phyloP scores from a whole-genome alignment of 23 tunicate species.

The Clavelina lepadiformis region DNA sequence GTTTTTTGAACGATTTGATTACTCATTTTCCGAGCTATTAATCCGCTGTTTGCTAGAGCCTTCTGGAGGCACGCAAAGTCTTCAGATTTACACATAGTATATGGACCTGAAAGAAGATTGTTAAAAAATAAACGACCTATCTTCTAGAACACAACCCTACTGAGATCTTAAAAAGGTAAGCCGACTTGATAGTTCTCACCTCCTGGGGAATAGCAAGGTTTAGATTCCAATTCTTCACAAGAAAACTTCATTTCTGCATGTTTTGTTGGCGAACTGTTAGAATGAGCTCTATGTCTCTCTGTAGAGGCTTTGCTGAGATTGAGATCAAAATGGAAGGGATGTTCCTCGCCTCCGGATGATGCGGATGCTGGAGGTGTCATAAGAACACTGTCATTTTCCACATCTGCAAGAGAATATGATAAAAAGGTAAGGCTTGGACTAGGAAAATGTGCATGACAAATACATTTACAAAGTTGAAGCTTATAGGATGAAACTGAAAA shows the following conservation, averaged over 20 bases:
- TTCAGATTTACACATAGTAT: constrained; percentile 43
- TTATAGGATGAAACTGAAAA: neutral
- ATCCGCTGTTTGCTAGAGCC: constrained; percentile 43
- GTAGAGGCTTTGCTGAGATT: too few relatives aligned
- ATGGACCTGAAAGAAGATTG: constrained; percentile 30
- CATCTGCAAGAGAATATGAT: constrained; percentile 11
- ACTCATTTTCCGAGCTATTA: constrained; percentile 33
- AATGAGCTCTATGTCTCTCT: neutral
- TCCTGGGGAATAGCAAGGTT: constrained; percentile 22
- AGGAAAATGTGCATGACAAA: too few relatives aligned
- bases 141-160: too few relatives aligned
- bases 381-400: constrained; percentile 17
- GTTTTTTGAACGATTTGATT: constrained; percentile 9
- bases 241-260: neutral
- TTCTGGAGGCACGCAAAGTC: constrained; percentile 52
- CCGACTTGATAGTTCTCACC: constrained; percentile 7
- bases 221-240: neutral
- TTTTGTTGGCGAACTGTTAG: neutral
- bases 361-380: constrained; percentile 97
- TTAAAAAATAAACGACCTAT: too few relatives aligned
- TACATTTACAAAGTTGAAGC: neutral
- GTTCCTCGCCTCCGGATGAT: constrained; percentile 80
- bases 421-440: neutral
- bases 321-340: constrained; percentile 28
- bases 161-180: too few relatives aligned